Evolutionary conservation across 2,888 invertebrate genomes (phyloP), one percentile per base, ranked within the genome.

Genomic region (Drosophila melanocephala): DNA sequence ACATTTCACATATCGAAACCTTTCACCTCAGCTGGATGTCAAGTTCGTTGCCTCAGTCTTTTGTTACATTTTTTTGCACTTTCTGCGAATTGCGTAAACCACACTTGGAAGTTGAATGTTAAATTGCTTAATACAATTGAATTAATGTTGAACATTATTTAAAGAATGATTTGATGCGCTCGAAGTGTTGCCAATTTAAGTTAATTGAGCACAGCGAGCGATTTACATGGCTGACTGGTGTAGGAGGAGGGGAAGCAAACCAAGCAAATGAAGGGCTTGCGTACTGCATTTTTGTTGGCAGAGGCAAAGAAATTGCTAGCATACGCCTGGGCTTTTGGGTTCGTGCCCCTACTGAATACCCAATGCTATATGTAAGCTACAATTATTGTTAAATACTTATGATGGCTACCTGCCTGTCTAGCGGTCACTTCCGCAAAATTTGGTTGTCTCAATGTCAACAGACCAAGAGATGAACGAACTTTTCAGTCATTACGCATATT

Each of bases 1-100:
- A 52, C 53, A 32, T 62, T 37, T 37, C n/a, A 58, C 30, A 42
- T 44, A 42, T 22, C 4, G 33, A 42, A 16, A 44, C 58, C 32
- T 32, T 35, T 60, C 60, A 61, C 19, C 35, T n/a, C 61, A 44
- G 52, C 62, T 55, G 69, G 55, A 35, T 51, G 82, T 57, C 87
- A 84, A 81, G 91, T 85, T 91, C 74, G 84, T 81, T 77, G 77
- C 77, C 81, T 87, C 74, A 91, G 89, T 91, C 90, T 87, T 92
- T 89, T 50, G 85, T 83, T 86, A 68, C 6, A 37, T 19, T 42
- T 22, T 39, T 22, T 16, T 5, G 47, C 47, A 47, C 39, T 64
- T 61, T 47, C 56, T 61, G 68, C 28, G 32, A 58, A 66, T 83
- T 82, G 66, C 72, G 63, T 55, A 65, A 77, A 16, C n/a, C 47